Evolutionary conservation across 2,113 vertebrate genomes (phyloP).

Genomic region (Zootoca vivipara): DNA sequence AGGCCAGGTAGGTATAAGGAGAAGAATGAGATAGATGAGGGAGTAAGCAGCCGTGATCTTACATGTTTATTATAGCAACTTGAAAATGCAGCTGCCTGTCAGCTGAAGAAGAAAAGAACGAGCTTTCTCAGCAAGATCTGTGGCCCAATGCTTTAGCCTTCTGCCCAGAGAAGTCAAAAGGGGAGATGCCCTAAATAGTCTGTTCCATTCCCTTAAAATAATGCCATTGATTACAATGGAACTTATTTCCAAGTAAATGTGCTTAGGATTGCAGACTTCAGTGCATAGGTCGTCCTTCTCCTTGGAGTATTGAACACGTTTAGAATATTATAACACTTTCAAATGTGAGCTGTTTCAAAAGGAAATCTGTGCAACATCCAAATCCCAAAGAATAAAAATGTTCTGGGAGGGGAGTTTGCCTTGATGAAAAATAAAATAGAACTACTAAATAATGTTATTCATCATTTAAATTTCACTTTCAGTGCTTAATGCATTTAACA

Average conservation of each 20-base stretch:
- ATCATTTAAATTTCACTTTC: neutral
- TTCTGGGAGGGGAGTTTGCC: neutral
- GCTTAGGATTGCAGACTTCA: constrained; percentile 2
- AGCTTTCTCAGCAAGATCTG: constrained; percentile 32
- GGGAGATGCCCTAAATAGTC: neutral
- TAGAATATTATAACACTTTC: neutral
- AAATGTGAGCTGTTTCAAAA: neutral
- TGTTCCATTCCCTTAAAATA: constrained; percentile 16
- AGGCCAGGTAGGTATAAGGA: constrained; percentile 43
- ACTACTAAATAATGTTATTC: neutral
- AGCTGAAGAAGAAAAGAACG: constrained; percentile 36
- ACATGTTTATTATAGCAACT: constrained; percentile 63
- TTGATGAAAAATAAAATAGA: neutral
- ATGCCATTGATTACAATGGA: neutral
- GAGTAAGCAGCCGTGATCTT: constrained; percentile 51
- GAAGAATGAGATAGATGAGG: constrained; percentile 59
- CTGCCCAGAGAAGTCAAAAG: constrained; percentile 5
- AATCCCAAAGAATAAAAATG: constrained; percentile 14
- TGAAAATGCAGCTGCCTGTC: constrained; percentile 62
- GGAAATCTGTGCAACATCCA: neutral
- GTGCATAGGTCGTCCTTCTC: neutral
- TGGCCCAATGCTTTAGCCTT: neutral
- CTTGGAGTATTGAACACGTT: neutral
- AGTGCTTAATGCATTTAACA: neutral
- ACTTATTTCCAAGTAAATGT: neutral